A percentile compares a stretch with the other conserved stretches of the same genome.
Evolutionary conservation across 2,113 vertebrate species (phyloP).

Genomic region (Xenopus borealis): DNA sequence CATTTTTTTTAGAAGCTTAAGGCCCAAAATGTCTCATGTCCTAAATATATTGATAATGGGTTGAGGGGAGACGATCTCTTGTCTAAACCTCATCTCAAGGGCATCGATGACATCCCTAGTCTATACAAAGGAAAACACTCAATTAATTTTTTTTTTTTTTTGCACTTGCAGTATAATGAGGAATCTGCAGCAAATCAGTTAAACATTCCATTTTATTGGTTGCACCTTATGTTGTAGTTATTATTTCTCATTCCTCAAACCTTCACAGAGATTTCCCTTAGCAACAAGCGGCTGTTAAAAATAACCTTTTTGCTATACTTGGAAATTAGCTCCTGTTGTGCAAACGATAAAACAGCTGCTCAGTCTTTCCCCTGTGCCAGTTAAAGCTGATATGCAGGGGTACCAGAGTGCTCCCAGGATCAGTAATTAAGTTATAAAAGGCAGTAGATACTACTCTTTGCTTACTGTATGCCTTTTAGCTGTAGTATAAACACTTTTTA

Average conservation of each 20-base stretch:
- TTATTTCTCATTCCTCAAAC: neutral
- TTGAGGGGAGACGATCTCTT: too few species aligned
- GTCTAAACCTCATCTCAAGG: too few species aligned
- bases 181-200: too few species aligned
- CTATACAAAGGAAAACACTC: too few species aligned
- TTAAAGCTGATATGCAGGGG: neutral
- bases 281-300: conserved; percentile 43
- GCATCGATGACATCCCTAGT: too few species aligned
- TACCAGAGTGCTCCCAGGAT: neutral
- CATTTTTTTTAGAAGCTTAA: too few species aligned
- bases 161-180: too few species aligned
- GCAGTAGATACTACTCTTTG: neutral
- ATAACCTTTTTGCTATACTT: conserved; percentile 40
- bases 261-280: conserved; percentile 17
- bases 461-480: too few species aligned
- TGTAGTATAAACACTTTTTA: too few species aligned
- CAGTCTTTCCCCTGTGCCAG: conserved; percentile 17
- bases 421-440: neutral
- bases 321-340: conserved; percentile 22
- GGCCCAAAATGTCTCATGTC: too few species aligned
- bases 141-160: too few species aligned
- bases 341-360: conserved; percentile 20
- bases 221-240: conserved; percentile 10
- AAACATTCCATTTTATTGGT: neutral
- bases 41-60: too few species aligned